Percentiles rank a stretch among this genome's conserved stretches.
Conservation (phyloP, 2,888 invertebrate genomes). For the Metopia argyrocephala region DNA sequence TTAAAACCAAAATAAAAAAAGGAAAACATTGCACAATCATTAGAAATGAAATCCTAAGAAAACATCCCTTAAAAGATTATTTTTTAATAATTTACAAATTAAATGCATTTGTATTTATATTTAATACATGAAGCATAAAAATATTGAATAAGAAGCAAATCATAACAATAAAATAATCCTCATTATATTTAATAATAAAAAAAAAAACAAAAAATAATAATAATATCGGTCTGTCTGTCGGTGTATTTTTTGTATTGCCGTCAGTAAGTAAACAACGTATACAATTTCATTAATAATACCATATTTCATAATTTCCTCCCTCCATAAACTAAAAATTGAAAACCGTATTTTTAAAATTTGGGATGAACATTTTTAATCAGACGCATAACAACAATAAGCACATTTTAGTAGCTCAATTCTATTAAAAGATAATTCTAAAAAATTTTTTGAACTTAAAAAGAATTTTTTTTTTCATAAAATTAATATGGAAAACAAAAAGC, state of each 20-base stretch:
- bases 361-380: not conserved
- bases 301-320: constrained; percentile 56
- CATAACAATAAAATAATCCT: constrained; percentile 62
- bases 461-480: no score
- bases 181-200: constrained; percentile 21
- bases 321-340: constrained; percentile 1
- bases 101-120: constrained; percentile 57
- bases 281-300: constrained; percentile 62
- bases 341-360: constrained; percentile 17
- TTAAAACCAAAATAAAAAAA: not conserved
- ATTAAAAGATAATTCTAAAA: no score
- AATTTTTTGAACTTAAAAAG: no score
- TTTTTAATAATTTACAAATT: constrained; percentile 62
- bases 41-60: constrained; percentile 18
- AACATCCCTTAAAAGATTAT: constrained; percentile 51
- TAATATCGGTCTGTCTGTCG: no score
- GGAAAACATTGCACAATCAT: not conserved
- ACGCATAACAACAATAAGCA: not conserved
- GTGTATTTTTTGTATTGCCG: not conserved
- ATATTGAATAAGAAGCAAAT: constrained; percentile 57
- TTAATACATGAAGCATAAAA: constrained; percentile 61
- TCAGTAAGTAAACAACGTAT: constrained; percentile 57
- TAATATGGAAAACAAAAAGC: no score
- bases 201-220: no score
- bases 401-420: not conserved